These are phyloP conservation scores for Drosophila mayaguana DNA, from an alignment of 2,888 invertebrate genomes.

Conservation along the genomic window DNA sequence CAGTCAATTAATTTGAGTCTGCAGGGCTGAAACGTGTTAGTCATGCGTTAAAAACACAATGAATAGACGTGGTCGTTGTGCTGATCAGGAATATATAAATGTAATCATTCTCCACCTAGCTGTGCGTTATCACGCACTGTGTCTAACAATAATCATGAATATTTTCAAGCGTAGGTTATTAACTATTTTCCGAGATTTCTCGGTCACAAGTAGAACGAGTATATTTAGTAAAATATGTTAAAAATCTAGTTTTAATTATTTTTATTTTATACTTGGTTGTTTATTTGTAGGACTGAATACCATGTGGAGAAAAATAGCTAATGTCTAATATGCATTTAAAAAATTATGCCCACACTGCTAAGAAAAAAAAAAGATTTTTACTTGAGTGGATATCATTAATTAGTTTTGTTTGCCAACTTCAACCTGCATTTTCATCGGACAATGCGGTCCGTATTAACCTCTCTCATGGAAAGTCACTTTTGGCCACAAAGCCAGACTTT, in stretches of 20 bases:
- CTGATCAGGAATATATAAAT: too few species aligned
- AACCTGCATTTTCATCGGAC: conserved; percentile 47
- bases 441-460: conserved; percentile 20
- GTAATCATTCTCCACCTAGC: too few species aligned
- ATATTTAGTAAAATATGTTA: too few species aligned
- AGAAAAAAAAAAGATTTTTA: conserved; percentile 54
- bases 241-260: background rate
- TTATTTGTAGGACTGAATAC: conserved; percentile 61
- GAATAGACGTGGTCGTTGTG: too few species aligned
- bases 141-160: too few species aligned
- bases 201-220: too few species aligned
- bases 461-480: conserved; percentile 25
- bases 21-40: too few species aligned
- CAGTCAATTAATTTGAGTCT: too few species aligned
- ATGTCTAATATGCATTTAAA: conserved; percentile 78
- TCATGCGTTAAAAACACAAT: too few species aligned
- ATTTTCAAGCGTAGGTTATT: too few species aligned
- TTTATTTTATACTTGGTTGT: background rate
- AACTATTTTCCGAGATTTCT: too few species aligned
- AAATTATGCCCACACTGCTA: conserved; percentile 67
- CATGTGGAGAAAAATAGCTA: conserved; percentile 68
- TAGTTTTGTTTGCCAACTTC: conserved; percentile 54
- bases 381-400: conserved; percentile 61
- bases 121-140: too few species aligned
- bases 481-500: conserved; percentile 86